Percentiles rank a stretch among this genome's conserved stretches.
Conservation (phyloP, 2,888 invertebrate species). For the Hydroisotoma schaefferi region DNA sequence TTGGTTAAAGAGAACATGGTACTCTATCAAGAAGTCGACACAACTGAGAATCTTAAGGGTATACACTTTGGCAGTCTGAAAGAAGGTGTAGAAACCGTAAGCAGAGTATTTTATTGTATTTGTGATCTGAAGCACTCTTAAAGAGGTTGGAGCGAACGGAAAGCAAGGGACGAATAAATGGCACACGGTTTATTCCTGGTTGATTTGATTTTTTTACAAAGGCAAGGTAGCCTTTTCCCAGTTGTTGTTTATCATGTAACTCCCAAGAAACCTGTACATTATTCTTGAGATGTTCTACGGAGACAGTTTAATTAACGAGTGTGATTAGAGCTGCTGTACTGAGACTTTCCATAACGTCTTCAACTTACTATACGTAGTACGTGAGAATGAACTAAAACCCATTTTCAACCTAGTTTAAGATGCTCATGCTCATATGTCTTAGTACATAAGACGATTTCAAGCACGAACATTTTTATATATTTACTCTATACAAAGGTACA, state of each 20-base stretch:
- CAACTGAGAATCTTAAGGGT: slow-evolving; percentile 5
- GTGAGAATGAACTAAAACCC: no score
- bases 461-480: no score
- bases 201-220: slow-evolving; percentile 37
- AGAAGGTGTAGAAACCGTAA: slow-evolving; percentile 15
- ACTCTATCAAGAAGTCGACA: slow-evolving; percentile 13
- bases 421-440: no score
- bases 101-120: slow-evolving; percentile 17
- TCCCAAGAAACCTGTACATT: slow-evolving; percentile 49
- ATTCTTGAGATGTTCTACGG: slow-evolving; percentile 48
- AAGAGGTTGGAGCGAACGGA: not conserved
- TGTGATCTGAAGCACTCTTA: slow-evolving; percentile 3
- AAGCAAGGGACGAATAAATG: slow-evolving; percentile 12
- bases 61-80: not conserved
- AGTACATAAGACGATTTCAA: no score
- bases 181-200: slow-evolving; percentile 29
- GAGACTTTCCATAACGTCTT: slow-evolving; percentile 28
- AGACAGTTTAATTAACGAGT: slow-evolving; percentile 50
- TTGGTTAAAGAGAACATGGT: slow-evolving; percentile 9
- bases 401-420: no score
- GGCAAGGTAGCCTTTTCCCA: slow-evolving; percentile 40
- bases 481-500: no score
- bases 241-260: slow-evolving; percentile 49
- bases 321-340: slow-evolving; percentile 49
- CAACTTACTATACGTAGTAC: no score